Evolutionary conservation across 2,888 invertebrate genomes (phyloP).

Genomic region (Eupithecia subumbrata): DNA sequence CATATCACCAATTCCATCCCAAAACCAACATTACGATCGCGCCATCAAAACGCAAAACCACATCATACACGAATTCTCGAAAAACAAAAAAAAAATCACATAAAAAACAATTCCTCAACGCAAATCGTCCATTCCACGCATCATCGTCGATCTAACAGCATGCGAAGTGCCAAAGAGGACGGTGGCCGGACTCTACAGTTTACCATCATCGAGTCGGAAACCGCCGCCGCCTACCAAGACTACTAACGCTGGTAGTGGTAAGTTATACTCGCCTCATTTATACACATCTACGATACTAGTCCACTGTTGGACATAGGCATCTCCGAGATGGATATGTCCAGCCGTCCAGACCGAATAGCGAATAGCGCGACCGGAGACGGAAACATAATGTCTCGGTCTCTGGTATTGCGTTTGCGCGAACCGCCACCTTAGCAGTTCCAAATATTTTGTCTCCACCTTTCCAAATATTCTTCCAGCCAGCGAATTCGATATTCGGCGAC

Average conservation of each 20-base stretch:
- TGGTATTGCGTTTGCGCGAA: too few species aligned
- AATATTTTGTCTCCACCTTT: too few species aligned
- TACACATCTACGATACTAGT: too few species aligned
- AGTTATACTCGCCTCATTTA: slow-evolving; percentile 46
- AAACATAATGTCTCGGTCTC: too few species aligned
- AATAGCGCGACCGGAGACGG: too few species aligned
- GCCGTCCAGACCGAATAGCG: too few species aligned
- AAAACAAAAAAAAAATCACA: not conserved
- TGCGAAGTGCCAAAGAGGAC: slow-evolving; percentile 71
- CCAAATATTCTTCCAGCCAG: too few species aligned
- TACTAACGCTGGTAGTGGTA: slow-evolving; percentile 65
- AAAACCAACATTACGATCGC: not conserved
- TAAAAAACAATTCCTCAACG: not conserved
- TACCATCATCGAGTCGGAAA: slow-evolving; percentile 69
- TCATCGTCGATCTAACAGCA: slow-evolving; percentile 50
- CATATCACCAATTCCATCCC: not conserved
- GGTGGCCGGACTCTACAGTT: slow-evolving; percentile 67
- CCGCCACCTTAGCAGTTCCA: too few species aligned
- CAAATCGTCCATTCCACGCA: not conserved
- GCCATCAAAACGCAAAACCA: too few species aligned
- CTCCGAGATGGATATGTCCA: too few species aligned
- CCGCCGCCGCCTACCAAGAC: slow-evolving; percentile 76
- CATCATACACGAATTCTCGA: not conserved
- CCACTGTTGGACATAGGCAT: too few species aligned
- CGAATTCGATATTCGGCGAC: too few species aligned